phyloP scores from a whole-genome alignment of 2,888 invertebrate genomes.

The Cyaniris semiargus region DNA sequence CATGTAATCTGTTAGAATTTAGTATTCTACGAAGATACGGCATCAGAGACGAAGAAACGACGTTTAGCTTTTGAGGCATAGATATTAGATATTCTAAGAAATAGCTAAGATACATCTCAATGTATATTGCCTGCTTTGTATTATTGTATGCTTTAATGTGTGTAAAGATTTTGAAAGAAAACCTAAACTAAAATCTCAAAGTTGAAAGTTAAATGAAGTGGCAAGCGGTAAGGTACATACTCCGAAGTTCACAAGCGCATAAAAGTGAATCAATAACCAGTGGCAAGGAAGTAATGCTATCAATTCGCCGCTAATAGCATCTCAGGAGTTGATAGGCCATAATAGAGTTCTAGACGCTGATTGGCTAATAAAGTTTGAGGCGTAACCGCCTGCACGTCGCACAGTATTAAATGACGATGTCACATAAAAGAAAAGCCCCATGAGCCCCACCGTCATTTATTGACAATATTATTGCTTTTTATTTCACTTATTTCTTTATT shows the following conservation, averaged over 20 bases:
- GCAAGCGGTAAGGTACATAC: background rate
- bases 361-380: constrained; percentile 29
- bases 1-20: background rate
- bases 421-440: constrained; percentile 19
- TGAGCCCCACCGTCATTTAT: constrained; percentile 12
- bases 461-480: constrained; percentile 24
- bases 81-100: background rate
- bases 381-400: constrained; percentile 17
- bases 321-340: constrained; percentile 28
- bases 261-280: constrained; percentile 28
- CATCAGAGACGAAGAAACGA: background rate
- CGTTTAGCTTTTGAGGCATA: background rate
- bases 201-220: background rate
- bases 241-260: background rate
- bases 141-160: too few species aligned
- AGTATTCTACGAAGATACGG: background rate
- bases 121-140: too few species aligned
- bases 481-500: constrained; percentile 1
- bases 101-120: background rate
- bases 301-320: constrained; percentile 29
- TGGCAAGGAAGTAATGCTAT: constrained; percentile 25
- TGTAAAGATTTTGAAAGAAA: too few species aligned
- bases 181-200: background rate
- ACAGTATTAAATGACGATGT: constrained; percentile 24
- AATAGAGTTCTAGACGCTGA: constrained; percentile 22